These are phyloP conservation scores for Lanius ludovicianus DNA, from an alignment of 2,113 vertebrate species.

Conservation along the genomic window DNA sequence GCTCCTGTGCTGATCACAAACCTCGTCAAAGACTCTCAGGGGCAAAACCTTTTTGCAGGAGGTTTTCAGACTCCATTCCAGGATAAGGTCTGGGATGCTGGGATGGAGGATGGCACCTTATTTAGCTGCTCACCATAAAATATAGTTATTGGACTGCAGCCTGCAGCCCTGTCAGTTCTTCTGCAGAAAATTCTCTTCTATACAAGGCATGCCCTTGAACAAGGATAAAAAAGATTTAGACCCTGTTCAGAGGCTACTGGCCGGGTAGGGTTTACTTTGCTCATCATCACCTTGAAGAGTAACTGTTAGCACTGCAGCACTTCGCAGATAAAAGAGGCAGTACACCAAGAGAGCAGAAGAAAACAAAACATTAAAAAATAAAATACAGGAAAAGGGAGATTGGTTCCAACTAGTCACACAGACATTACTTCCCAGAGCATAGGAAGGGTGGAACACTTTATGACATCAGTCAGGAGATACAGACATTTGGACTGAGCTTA, in stretches of 20 bases:
- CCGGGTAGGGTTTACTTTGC: background rate
- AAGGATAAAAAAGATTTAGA: background rate
- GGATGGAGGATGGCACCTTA: background rate
- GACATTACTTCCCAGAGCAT: background rate
- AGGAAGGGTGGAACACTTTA: background rate
- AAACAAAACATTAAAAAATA: background rate
- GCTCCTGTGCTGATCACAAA: background rate
- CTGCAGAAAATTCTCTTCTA: background rate
- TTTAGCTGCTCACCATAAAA: conserved; percentile 10
- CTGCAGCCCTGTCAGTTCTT: background rate
- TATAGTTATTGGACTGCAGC: background rate
- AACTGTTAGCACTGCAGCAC: background rate
- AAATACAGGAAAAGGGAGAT: background rate
- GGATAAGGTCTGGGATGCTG: background rate
- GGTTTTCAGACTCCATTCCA: background rate
- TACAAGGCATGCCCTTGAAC: background rate
- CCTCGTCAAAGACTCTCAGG: background rate
- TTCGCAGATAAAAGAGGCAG: background rate
- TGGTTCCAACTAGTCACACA: background rate
- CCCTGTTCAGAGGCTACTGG: background rate
- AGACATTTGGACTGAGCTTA: background rate
- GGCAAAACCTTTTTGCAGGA: background rate
- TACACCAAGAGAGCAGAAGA: background rate
- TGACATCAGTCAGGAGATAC: background rate
- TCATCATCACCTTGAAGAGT: background rate